Base-by-base conservation (phyloP, 2,113 vertebrate species). In the Siphamia tubifer region DNA sequence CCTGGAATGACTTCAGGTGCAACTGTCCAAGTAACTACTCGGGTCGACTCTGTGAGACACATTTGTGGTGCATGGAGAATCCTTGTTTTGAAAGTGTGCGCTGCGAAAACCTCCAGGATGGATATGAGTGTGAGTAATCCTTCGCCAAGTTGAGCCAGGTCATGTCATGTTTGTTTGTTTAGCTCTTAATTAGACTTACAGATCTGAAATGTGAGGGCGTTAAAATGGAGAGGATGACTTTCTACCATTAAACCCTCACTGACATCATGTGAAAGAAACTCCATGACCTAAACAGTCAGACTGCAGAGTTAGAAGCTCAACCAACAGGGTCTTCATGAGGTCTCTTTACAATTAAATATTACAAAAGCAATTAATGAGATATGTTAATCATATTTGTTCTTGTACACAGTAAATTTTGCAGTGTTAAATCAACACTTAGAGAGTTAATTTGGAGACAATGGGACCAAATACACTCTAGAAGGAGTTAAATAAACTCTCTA, bases 1-100 rank as follows among this genome's bases (percentile, higher is more conserved):
- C 94, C 51, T 99, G 98, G 98, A 99, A 99, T 45, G 95, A 99
- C 86, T 99, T 96, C 87, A 84, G 49, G 34, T 99, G 98, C 64
- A 66, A 60, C 74, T 99, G 98, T 68, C 89, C 93, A 16, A 42
- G 77, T 45, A 95, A 94, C 77, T 97, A 91, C 89, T 94, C 95
- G 0, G 96, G 98, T 27, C 92, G 79, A 9, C 89, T 79, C 1
- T 99, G 98, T 60, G 92, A 95, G 60, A 94, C 93, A n/a, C 93
- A 82, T 3, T 66, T 96, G 34, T 98, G 98, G 98, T 99, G 98
- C 64, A 78, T 90, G 0, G 91, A 87, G 2, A 84, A 87, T 21
- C 96, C 94, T 0, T 99, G 98, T 69, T 81, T 85, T 5, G 77
- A 87, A 0, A 89, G 89, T 20, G 92, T 92, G 27, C 89, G 45